Evolutionary conservation across 2,113 vertebrate species (phyloP), one percentile per base, ranked within the genome.

Genomic region (Mungos mungo): DNA sequence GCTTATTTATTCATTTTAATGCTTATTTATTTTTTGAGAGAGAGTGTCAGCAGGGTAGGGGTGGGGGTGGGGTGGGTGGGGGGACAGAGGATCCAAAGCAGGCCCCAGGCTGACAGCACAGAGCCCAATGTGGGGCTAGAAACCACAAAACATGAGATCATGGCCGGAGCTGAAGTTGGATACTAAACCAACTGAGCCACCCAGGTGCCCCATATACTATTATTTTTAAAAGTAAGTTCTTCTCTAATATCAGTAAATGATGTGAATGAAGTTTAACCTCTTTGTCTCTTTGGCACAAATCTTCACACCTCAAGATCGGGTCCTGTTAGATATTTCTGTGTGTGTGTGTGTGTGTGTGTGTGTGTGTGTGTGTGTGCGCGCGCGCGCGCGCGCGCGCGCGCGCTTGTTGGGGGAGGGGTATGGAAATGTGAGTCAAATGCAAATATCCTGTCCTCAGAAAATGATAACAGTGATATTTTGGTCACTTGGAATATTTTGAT

Each of bases 361-460:
- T 57, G 54, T 57, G 54, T 52, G 52, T 50, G 35, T 72, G 16
- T 77, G 31, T 25, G 27, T 80, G 5, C 19, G 54, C 19, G 45
- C 38, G 27, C 74, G 45, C 38, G 27, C 74, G 45, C 38, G 27
- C 74, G 5, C 19, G 54, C 19, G 5, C 19, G 54, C 19, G 45
- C 38, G 27, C 74, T 5, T 41, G 29, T 47, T 94, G 27, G 76
- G 35, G 89, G 21, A 86, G 69, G 50, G 25, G 21, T 77, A 45
- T 15, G 63, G 95, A 96, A 98, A 88, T 23, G n/a, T 77, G 86
- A 97, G 74, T 93, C 65, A 77, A 72, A 88, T 63, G 33, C 19
- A 91, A 5, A 81, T 72, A 47, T 96, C 81, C 93, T 93, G 33
- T 88, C 94, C 84, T 92, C 74, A 95, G 96, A 92, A 92, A 95